Evolutionary conservation across 2,113 vertebrate genomes (phyloP).

Genomic region (Leucoraja erinaceus): DNA sequence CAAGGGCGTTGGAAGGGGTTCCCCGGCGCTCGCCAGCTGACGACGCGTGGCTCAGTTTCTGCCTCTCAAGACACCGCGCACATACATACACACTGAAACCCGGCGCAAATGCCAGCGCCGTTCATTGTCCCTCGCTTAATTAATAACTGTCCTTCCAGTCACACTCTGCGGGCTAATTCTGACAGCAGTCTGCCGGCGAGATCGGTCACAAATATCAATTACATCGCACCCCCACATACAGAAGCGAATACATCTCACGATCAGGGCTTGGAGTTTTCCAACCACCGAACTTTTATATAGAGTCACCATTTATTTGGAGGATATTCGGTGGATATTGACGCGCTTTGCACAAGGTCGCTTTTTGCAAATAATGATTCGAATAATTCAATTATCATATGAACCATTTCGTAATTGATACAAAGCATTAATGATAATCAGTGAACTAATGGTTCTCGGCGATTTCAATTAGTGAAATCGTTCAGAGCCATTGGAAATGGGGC

Average conservation of each 20-base stretch:
- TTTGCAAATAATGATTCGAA: neutral
- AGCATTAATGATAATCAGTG: no score
- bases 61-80: neutral
- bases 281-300: no score
- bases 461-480: neutral
- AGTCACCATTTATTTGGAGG: no score
- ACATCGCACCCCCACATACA: neutral
- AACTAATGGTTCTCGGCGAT: no score
- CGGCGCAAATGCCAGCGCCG: conserved; percentile 63
- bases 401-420: neutral
- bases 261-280: neutral
- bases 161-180: neutral
- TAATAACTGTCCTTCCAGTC: conserved; percentile 58
- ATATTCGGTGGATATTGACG: neutral
- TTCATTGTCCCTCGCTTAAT: conserved; percentile 63
- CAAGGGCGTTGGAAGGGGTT: conserved; percentile 53
- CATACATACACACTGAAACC: conserved; percentile 77
- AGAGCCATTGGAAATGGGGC: neutral
- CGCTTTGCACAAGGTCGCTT: neutral
- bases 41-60: conserved; percentile 78
- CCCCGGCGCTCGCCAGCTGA: conserved; percentile 95
- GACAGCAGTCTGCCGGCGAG: conserved; percentile 24
- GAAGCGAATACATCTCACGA: neutral
- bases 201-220: neutral
- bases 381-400: neutral